Conservation (phyloP, 2,113 vertebrate species). For the Hyla sarda region DNA sequence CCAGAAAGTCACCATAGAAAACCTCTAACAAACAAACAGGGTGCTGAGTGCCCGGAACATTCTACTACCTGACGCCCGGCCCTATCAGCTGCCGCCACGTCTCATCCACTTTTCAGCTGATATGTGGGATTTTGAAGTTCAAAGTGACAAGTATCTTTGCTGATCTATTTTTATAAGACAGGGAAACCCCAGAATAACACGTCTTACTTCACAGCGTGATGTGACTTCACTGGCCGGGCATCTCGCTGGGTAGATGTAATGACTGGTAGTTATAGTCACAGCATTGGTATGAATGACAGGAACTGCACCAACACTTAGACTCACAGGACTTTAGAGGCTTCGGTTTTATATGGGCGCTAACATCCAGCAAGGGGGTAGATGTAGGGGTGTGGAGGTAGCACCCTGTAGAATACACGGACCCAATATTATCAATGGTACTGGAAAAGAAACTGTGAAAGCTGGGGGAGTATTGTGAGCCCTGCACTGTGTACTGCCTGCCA, state of each 20-base stretch:
- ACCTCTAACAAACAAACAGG: slow-evolving; percentile 48
- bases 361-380: no score
- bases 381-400: no score
- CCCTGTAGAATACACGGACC: no score
- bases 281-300: neutral
- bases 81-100: neutral
- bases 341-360: neutral
- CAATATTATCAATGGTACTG: no score
- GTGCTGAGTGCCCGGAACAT: slow-evolving; percentile 11
- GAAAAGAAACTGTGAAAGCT: no score
- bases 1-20: slow-evolving; percentile 25
- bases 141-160: neutral
- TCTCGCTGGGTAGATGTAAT: neutral
- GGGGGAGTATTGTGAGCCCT: no score
- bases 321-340: neutral
- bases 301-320: neutral
- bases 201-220: neutral
- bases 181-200: slow-evolving; percentile 30
- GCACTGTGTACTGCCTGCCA: no score
- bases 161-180: neutral
- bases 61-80: neutral
- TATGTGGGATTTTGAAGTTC: slow-evolving; percentile 2
- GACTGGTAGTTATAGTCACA: neutral
- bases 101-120: neutral
- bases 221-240: slow-evolving; percentile 2